Evolutionary conservation across 2,113 vertebrate genomes (phyloP), one percentile per base, ranked within the genome.

Genomic region (Scytalopus superciliaris): DNA sequence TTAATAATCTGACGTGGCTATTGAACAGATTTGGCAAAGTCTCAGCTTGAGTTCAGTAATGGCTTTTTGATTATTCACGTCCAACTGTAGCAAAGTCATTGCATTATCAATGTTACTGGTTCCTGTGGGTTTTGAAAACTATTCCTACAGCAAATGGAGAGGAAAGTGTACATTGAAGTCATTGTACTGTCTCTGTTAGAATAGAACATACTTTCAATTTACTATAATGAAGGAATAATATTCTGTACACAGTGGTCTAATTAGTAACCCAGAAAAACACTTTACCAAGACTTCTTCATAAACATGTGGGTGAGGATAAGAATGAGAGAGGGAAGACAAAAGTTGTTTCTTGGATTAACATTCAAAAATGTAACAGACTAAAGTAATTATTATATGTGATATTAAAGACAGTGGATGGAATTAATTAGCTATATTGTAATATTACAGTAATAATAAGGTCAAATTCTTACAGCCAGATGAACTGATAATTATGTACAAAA

Each of bases 151-250:
- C 4, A 89, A 92, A 88, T 33, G 13, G 84, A 84, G n/a, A 74
- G 9, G 10, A 50, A 84, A 63, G 16, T 19, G 5, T 42, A 7
- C 2, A 5, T 0, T 62, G 50, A 88, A 84, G 68, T 81, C 42
- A 78, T 19, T 84, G 17, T 75, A 81, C 37, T 72, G 19, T 23
- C 37, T 84, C 14, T 72, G 15, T 52, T 83, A 57, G 25, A 73
- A 89, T 75, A 87, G 22, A 89, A 52, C 2, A 2, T 16, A 24
- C 22, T 87, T 76, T 19, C 37, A 62, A 79, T 96, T 95, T 82
- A n/a, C 57, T 73, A 23, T 79, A 91, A 93, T 94, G 77, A 76
- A 85, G 49, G 19, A 64, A 84, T 81, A 78, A 89, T 89, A 92
- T 89, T 95, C 84, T 87, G 40, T 82, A 77, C 72, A 73, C 25